Evolutionary conservation across 2,797 vertebrate genomes (phyloP).

Genomic region (Vespertilio murinus): DNA sequence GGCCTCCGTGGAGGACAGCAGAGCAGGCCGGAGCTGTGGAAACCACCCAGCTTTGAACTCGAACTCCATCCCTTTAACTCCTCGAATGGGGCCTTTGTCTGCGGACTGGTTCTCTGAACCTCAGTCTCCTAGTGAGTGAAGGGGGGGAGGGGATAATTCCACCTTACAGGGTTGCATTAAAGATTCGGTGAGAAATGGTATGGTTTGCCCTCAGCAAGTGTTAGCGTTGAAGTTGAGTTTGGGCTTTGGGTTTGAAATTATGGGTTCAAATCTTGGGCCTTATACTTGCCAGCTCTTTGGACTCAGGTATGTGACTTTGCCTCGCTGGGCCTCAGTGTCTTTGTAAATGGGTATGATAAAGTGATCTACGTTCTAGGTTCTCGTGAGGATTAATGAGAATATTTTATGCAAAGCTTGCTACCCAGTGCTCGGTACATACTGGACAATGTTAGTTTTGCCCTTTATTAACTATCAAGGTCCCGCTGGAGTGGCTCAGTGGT

Average conservation of each 20-base stretch:
- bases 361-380: not conserved
- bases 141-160: not conserved
- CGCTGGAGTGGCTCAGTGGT: too few species aligned
- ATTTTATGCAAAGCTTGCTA: not conserved
- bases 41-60: not conserved
- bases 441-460: not conserved
- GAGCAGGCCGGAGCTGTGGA: not conserved
- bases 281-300: not conserved
- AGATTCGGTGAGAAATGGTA: not conserved
- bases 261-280: not conserved
- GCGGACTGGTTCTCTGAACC: not conserved
- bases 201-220: not conserved
- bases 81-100: not conserved
- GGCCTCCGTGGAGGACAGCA: not conserved
- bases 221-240: not conserved
- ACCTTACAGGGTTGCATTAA: not conserved
- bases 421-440: not conserved
- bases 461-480: not conserved
- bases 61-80: not conserved
- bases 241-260: not conserved
- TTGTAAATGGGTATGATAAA: not conserved
- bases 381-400: not conserved
- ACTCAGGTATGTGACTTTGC: not conserved
- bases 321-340: not conserved
- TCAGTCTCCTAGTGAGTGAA: slow-evolving; percentile 12